phyloP scores from a whole-genome alignment of 2,113 vertebrate genomes.

The Neotragus pygmaeus region DNA sequence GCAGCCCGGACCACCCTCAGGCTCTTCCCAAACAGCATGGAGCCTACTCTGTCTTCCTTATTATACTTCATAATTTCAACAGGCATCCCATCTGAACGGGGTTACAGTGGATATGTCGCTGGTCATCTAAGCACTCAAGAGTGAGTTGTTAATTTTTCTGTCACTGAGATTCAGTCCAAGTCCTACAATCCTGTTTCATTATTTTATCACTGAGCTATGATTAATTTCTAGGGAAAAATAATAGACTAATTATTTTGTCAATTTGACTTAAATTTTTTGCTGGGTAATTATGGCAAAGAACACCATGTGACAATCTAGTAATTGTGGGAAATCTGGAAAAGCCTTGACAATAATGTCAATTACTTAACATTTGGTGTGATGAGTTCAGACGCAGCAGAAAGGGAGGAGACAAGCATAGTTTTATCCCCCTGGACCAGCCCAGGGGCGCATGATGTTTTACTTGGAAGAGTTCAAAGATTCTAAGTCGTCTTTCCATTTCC shows the following conservation, averaged over 20 bases:
- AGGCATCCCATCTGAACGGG: neutral
- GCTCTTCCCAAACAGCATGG: neutral
- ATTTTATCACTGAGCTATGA: neutral
- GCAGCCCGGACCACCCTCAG: neutral
- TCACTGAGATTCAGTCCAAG: neutral
- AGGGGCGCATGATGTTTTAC: rapidly evolving
- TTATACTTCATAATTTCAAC: neutral
- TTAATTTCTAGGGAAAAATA: too few species aligned
- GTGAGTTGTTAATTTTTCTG: neutral
- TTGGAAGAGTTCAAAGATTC: neutral
- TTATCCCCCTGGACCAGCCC: rapidly evolving
- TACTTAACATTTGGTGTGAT: rapidly evolving
- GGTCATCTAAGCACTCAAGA: neutral
- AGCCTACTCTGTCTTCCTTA: neutral
- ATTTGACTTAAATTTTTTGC: neutral
- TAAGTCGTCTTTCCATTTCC: neutral
- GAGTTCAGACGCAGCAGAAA: neutral
- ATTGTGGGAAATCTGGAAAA: neutral
- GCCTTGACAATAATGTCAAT: rapidly evolving
- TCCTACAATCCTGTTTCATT: neutral
- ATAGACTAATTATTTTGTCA: neutral
- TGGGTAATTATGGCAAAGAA: neutral
- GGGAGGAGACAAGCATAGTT: rapidly evolving
- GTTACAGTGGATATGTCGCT: neutral
- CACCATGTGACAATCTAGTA: rapidly evolving